Evolutionary conservation across 2,113 vertebrate species (phyloP).

Genomic region (Erythrocercus mccallii): DNA sequence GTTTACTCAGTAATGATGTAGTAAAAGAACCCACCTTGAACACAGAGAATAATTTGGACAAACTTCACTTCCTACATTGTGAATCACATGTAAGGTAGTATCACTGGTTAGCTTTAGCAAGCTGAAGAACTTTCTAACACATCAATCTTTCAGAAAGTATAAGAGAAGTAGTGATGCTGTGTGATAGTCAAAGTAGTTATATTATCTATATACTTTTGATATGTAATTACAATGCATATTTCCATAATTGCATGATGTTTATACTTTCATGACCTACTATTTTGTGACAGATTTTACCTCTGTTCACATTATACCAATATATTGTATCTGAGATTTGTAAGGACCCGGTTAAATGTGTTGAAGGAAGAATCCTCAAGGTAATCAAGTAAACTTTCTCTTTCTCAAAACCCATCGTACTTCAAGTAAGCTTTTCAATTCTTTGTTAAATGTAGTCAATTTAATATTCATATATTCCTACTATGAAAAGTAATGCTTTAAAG

Average conservation of each 20-base stretch:
- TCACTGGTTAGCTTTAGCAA: not conserved
- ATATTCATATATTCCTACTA: not conserved
- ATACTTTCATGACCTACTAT: not conserved
- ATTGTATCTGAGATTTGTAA: slow-evolving; percentile 83
- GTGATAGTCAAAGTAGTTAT: not conserved
- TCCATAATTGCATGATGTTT: not conserved
- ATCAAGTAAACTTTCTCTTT: not conserved
- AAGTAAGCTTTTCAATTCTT: not conserved
- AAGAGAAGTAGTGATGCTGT: not conserved
- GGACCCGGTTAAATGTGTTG: slow-evolving; percentile 76
- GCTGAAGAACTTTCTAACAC: not conserved
- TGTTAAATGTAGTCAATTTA: not conserved
- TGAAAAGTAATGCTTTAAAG: not conserved
- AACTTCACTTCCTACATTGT: not conserved
- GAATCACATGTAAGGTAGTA: not conserved
- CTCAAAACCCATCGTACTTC: not conserved
- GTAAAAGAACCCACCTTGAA: not conserved
- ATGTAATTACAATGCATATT: not conserved
- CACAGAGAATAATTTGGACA: not conserved
- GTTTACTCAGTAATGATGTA: not conserved
- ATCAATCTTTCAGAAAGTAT: not conserved
- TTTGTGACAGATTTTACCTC: slow-evolving; percentile 82
- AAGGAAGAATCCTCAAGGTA: slow-evolving; percentile 91
- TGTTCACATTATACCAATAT: slow-evolving; percentile 85
- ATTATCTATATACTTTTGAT: not conserved